Base-by-base conservation (phyloP, 2,888 invertebrate species). In the Noctua janthe region DNA sequence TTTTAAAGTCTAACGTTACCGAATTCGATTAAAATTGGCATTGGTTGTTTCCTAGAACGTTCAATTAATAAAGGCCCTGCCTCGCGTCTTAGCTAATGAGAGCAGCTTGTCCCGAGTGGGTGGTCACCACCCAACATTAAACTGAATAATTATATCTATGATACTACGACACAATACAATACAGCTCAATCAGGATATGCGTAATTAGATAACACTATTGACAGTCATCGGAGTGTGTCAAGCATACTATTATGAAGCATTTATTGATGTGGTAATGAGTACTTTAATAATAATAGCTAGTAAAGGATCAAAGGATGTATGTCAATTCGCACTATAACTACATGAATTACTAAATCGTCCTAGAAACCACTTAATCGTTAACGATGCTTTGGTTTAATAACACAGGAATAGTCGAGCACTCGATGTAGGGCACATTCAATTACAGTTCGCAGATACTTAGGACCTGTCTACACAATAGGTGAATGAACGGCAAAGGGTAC, bases 191-290 rank as follows among this genome's bases (percentile, higher is more conserved):
- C 82, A 81, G 72, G 75, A 86, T 82, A 84, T 80, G 71, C 59
- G 56, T 86, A 84, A 87, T 86, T 87, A 86, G 76, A 81, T 86
- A 71, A 84, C 71, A 71, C 56, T 74, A 76, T 81, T 86, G 75
- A 84, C 76, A 81, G 64, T 54, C 71, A 35, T 59, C 77, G 59
- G 54, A 81, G 83, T 76, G 39, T 81, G 35, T 78, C 79, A 70
- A 67, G 62, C 71, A 64, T 70, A 70, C 47, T 67, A 80, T 82
- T 74, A 83, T 74, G 71, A 47, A 72, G 43, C 78, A 54, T 71
- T 72, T 74, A 84, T 82, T 72, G 51, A 6, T 11, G 23, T 49
- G 20, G 47, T 75, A 75, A 76, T 76, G 39, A 77, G 66, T 70
- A 62, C 67, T 72, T 82, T 82, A 76, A 56, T 80, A 67, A 59